Evolutionary conservation across 1,140 invertebrate species (phyloP), one percentile per base, ranked within the genome.

Genomic region (Nephila pilipes): DNA sequence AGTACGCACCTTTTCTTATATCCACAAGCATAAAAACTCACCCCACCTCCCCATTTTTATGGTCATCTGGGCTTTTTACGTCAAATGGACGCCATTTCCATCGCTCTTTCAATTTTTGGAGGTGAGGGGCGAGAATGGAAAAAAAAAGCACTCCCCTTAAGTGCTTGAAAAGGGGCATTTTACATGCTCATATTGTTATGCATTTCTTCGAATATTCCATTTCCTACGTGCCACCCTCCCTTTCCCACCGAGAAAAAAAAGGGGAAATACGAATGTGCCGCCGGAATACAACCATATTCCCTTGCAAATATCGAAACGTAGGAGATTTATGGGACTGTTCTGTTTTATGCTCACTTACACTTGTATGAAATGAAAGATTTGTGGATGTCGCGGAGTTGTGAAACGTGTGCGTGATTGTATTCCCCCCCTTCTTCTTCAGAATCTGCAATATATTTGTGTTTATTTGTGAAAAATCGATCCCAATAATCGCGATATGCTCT

Each of bases 81-180:
- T 88, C 87, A 38, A 88, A 75, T 88, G 32, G 65, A 38, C 32
- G 20, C 38, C 60, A 65, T 55, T 75, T 75, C 58, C 58, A 60
- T 60, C 22, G 16, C 58, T 60, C 29, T 75, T 75, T 75, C 69
- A 75, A 16, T 87, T 87, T 36, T 63, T 36, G 36, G 20, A 36
- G 85, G 25, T 58, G 85, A 29, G 55, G 55, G 29, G 85, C 12
- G 54, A 16, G 32, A 54, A 75, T 25, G 65, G 54, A 55, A n/a
- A 60, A 63, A 29, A 75, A 55, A 63, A 91, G 75, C 80, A 60
- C 89, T 83, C 55, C 58, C 58, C 88, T 79, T 91, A 91, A 91
- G 89, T 91, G 89, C 89, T 46, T 91, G 65, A 91, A 91, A 58
- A 60, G 89, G 20, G 18, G 2, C 57, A 83, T 91, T 83, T 65